Base-by-base conservation (phyloP, 2,888 invertebrate genomes). In the Yponomeuta sedellus region DNA sequence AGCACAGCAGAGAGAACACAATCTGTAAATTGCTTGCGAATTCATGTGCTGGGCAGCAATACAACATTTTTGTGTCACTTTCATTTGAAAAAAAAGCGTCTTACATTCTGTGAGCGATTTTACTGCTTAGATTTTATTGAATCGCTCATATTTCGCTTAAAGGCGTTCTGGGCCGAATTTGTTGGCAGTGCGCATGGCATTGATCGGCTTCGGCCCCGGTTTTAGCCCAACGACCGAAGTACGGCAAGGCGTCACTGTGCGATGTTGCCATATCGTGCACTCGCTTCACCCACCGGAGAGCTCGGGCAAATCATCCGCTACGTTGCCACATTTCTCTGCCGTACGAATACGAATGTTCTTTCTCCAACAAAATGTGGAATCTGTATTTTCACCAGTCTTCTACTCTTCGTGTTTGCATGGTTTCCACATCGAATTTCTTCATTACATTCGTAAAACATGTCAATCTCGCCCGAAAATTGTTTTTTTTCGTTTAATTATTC, bases 161-260 rank as follows among this genome's bases (percentile, higher is more conserved):
- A 20, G 19, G 20, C 11, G 19, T 19, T 5, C 59, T n/a, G 20
- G 44, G 10, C 63, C 12, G 19, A 63, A 44, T 19, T 20, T 44
- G 22, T 63, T 63, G 44, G 63, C 63, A 44, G 40, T 63, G 63
- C 63, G 63, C 63, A 63, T 63, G 63, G 25, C 64, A 64, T 64
- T 64, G 64, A 64, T 64, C 65, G 28, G 66, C 61, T 28, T 64
- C 65, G 28, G 66, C 61, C 56, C 44, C 44, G 61, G 22, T 61
- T 56, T 19, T 25, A 61, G 11, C 28, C 28, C 34, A 3, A 28
- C 28, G 12, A 11, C 16, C 44, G 16, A 52, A 52, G 22, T n/a
- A 10, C 11, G 11, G 20, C 16, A 22, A 12, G 44, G 19, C 20
- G 65, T 10, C n/a, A 59, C n/a, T 20, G 6, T 59, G 65, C 59